Evolutionary conservation across 2,888 invertebrate species (phyloP).

Genomic region (Anthophora plumipes): DNA sequence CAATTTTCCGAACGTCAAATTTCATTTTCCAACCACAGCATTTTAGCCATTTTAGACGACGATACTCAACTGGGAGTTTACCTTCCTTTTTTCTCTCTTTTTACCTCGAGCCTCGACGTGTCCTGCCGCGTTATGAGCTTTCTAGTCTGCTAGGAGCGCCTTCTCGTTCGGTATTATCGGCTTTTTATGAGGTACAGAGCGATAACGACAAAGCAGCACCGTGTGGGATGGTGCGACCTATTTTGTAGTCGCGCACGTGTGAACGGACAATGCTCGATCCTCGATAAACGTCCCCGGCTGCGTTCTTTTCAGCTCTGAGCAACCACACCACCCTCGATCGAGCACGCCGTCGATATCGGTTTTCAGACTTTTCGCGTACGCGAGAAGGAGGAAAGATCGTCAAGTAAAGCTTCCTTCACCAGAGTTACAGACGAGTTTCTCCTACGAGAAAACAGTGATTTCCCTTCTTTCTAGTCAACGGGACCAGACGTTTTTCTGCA

Average conservation of each 20-base stretch:
- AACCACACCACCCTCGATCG: neutral
- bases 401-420: neutral
- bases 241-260: slow-evolving; percentile 36
- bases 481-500: neutral
- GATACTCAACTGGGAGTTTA: slow-evolving; percentile 21
- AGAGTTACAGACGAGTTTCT: neutral
- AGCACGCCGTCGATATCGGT: slow-evolving; percentile 2
- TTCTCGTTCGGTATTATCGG: slow-evolving; percentile 53
- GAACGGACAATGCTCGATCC: slow-evolving; percentile 35
- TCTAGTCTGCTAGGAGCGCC: slow-evolving; percentile 15
- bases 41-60: too few species aligned
- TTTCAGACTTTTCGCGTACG: neutral
- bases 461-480: too few species aligned
- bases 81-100: too few species aligned
- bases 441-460: neutral
- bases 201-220: slow-evolving; percentile 29
- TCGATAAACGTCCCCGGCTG: slow-evolving; percentile 25
- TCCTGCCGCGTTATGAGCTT: slow-evolving; percentile 27
- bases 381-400: neutral
- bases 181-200: slow-evolving; percentile 49
- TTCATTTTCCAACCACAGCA: slow-evolving; percentile 15
- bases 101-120: neutral
- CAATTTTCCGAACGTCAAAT: slow-evolving; percentile 24
- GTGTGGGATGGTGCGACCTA: neutral
- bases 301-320: neutral